Conservation (phyloP, 2,113 vertebrate species). For the Lepisosteus osseus region DNA sequence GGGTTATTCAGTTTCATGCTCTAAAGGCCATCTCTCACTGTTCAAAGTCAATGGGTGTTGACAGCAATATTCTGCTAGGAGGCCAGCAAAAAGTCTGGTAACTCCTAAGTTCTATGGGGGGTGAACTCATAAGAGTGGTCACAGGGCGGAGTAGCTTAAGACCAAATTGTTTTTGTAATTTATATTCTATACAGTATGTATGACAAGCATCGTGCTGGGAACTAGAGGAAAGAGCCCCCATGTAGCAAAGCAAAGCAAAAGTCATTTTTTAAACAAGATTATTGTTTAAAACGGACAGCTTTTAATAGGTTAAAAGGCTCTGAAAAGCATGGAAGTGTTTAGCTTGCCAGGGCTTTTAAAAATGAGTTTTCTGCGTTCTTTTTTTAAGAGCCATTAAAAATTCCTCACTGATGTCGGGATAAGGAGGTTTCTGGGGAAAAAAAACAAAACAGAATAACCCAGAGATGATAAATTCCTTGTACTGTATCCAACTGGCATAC, state of each 20-base stretch:
- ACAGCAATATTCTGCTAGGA: not conserved
- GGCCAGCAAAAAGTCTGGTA: not conserved
- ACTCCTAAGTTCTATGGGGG: not conserved
- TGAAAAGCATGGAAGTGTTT: too few relatives aligned
- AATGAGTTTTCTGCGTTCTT: too few relatives aligned
- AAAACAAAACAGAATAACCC: too few relatives aligned
- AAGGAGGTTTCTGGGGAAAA: too few relatives aligned
- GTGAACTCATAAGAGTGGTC: not conserved
- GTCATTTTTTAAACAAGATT: not conserved
- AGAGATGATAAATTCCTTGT: too few relatives aligned
- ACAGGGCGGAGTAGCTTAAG: constrained; percentile 4
- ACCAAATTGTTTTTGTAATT: not conserved
- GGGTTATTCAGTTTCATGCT: constrained; percentile 14
- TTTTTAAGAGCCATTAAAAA: too few relatives aligned
- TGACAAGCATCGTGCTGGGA: not conserved
- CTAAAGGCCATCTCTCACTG: constrained; percentile 13
- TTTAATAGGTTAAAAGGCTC: too few relatives aligned
- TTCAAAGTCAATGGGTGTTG: constrained; percentile 22
- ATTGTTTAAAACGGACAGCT: too few relatives aligned
- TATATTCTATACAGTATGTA: not conserved
- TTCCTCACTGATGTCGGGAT: too few relatives aligned
- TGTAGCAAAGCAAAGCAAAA: not conserved
- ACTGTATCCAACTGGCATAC: too few relatives aligned
- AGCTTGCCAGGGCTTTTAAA: too few relatives aligned
- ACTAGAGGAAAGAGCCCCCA: too few relatives aligned